phyloP scores from a whole-genome alignment of 2,113 vertebrate genomes.

The Microtus montanus region DNA sequence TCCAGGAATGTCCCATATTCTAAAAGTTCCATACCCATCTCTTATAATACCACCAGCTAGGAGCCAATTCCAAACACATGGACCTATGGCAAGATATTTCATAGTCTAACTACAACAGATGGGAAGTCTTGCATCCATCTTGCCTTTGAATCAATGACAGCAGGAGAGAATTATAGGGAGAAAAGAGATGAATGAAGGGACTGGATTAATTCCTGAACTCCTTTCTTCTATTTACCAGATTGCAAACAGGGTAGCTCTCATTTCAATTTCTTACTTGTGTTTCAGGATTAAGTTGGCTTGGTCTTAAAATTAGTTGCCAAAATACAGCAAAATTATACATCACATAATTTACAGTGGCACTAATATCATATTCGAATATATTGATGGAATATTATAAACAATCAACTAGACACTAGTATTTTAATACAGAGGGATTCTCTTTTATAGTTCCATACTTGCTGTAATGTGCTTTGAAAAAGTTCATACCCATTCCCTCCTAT shows the following conservation, averaged over 20 bases:
- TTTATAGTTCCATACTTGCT: neutral
- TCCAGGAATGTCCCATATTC: too few species aligned
- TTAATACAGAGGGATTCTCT: neutral
- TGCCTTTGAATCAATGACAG: neutral
- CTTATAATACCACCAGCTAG: too few species aligned
- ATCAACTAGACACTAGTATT: neutral
- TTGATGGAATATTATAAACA: neutral
- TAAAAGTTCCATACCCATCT: neutral
- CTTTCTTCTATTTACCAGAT: neutral
- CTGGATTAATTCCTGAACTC: neutral
- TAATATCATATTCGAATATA: neutral
- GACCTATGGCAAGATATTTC: neutral
- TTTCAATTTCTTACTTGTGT: neutral
- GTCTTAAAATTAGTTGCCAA: neutral
- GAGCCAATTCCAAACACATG: neutral
- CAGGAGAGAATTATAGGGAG: neutral
- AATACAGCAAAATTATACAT: neutral
- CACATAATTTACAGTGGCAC: neutral
- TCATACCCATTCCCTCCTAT: too few species aligned
- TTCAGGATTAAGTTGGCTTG: neutral
- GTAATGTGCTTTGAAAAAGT: neutral
- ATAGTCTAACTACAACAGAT: neutral
- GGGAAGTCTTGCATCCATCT: neutral
- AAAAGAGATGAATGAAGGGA: neutral
- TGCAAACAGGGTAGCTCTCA: neutral